Base-by-base conservation (phyloP, 2,888 invertebrate species). In the Lathronympha strigana region DNA sequence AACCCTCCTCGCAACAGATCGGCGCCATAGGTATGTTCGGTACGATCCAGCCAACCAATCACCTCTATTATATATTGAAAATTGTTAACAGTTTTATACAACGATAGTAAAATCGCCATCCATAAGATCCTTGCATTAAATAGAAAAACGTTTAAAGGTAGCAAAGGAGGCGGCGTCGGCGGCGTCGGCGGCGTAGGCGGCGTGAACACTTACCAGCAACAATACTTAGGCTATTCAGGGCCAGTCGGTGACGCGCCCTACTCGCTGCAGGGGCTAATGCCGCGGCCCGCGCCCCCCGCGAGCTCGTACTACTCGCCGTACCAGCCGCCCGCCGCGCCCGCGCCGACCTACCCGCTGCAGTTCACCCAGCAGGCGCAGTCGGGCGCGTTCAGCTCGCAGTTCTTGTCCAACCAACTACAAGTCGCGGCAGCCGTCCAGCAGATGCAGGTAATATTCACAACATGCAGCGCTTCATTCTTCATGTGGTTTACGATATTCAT, bases 1-100 rank as follows among this genome's bases (percentile, higher is more conserved):
- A 97, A 79, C 95, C 96, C 8, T 94, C 96, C 38, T 94, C 95
- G 68, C 96, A 96, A 84, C 95, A 95, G 76, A 96, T 97, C 73
- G 97, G 97, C 71, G 96, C 97, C 66, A 97, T 97, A 73, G 97
- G 97, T 91, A 76, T 74, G 83, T 81, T 73, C 69, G 69, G 67
- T 67, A 55, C 50, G 47, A 40, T 33, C 31, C 15, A 50, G n/a
- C 23, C 23, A 25, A 47, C n/a, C 5, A 43, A 13, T 9, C 9
- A 36, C n/a, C n/a, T n/a, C 13, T 9, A 1, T 36, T 36, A n/a
- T n/a, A n/a, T n/a, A n/a, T n/a, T n/a, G n/a, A n/a, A n/a, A n/a
- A n/a, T n/a, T n/a, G n/a, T n/a, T n/a, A n/a, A n/a, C n/a, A n/a
- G n/a, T n/a, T n/a, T n/a, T n/a, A n/a, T n/a, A n/a, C n/a, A n/a